These are phyloP conservation scores for Acestrorhynchus altus DNA, from an alignment of 2,797 vertebrate genomes.

Conservation along the genomic window DNA sequence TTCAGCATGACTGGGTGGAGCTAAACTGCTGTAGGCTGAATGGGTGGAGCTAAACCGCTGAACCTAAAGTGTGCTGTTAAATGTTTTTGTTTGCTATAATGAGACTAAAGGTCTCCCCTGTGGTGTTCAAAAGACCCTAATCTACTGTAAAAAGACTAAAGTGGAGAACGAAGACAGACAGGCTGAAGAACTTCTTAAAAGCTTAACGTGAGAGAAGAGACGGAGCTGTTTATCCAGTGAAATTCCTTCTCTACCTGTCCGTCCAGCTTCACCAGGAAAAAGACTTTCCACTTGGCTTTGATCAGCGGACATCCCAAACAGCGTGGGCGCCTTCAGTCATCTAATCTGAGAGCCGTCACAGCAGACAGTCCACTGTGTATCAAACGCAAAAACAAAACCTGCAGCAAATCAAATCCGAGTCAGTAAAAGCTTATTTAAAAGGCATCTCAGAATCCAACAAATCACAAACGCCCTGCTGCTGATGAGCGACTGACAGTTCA, in stretches of 20 bases:
- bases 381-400: background rate
- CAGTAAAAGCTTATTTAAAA: background rate
- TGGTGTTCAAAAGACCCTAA: too few species aligned
- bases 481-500: conserved; percentile 30
- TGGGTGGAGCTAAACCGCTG: too few species aligned
- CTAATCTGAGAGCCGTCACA: background rate
- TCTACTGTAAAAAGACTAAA: background rate
- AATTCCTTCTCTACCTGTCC: background rate
- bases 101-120: too few species aligned
- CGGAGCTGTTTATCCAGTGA: background rate
- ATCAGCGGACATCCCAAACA: background rate
- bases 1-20: background rate
- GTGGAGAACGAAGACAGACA: background rate
- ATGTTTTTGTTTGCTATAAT: too few species aligned
- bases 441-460: background rate
- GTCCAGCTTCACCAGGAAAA: background rate
- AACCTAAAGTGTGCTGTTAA: too few species aligned
- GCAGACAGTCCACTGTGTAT: background rate
- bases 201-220: background rate
- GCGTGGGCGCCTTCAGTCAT: background rate
- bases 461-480: background rate
- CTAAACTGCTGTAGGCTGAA: background rate
- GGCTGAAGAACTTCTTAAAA: background rate
- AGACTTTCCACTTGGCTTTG: background rate
- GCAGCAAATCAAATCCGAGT: background rate